These are phyloP conservation scores for Strigamia maritima DNA, from an alignment of 2,888 invertebrate genomes.

Conservation along the genomic window DNA sequence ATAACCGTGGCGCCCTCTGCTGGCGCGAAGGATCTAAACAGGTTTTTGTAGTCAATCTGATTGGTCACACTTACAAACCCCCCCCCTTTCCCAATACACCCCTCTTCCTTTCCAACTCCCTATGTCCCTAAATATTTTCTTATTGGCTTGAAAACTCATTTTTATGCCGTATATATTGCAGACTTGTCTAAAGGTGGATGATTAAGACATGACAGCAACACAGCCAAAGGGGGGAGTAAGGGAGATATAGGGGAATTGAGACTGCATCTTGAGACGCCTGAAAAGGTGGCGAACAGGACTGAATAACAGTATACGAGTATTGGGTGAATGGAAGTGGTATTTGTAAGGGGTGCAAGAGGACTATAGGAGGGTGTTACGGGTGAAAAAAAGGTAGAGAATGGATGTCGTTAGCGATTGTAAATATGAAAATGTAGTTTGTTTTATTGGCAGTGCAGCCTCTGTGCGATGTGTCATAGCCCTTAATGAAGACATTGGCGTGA, in stretches of 20 bases:
- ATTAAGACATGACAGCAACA: constrained; percentile 16
- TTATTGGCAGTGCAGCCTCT: neutral
- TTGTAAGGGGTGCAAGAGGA: neutral
- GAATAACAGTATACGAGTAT: neutral
- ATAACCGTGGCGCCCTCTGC: constrained; percentile 18
- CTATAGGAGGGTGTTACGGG: neutral
- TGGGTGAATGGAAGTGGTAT: neutral
- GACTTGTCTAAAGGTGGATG: neutral
- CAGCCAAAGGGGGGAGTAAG: neutral
- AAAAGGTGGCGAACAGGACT: neutral
- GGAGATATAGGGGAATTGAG: neutral
- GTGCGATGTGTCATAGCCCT: constrained; percentile 14
- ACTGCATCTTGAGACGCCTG: neutral
- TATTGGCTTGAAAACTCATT: neutral
- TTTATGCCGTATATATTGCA: neutral
- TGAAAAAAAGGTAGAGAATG: neutral
- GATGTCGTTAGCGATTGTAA: constrained; percentile 13
- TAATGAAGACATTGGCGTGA: constrained; percentile 27
- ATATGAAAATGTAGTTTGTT: constrained; percentile 12
- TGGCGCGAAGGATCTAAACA: neutral
- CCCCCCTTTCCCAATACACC: neutral
- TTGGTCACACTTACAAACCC: neutral
- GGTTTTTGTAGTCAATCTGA: constrained; percentile 7
- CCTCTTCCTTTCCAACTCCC: neutral
- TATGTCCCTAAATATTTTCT: too few species aligned